phyloP scores from a whole-genome alignment of 1,140 invertebrate genomes.

The Pollicipes pollicipes region DNA sequence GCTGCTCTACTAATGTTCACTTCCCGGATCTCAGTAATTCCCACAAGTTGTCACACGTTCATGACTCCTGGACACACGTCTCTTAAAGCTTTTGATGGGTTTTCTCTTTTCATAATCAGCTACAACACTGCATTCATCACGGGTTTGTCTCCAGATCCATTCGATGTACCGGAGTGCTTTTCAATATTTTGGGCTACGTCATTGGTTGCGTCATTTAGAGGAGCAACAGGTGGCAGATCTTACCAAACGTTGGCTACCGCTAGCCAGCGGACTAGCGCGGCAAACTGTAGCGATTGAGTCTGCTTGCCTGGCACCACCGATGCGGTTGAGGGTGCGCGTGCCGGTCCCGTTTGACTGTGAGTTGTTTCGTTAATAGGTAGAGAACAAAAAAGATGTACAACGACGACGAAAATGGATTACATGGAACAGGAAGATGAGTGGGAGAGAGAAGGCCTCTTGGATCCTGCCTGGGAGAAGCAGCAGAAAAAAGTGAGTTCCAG shows the following conservation, averaged over 20 bases:
- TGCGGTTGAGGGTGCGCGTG: not conserved
- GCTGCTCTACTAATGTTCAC: no score
- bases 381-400: constrained; percentile 13
- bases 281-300: not conserved
- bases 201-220: not conserved
- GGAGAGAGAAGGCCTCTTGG: constrained; percentile 93
- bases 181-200: no score
- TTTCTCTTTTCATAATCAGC: no score
- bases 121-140: no score
- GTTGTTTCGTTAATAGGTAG: constrained; percentile 4
- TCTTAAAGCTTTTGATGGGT: no score
- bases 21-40: no score
- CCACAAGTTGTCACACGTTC: no score
- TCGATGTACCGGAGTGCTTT: no score
- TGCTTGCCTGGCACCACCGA: not conserved
- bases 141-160: no score
- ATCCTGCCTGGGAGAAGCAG: constrained; percentile 99
- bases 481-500: constrained; percentile 78
- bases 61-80: no score
- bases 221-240: not conserved
- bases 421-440: constrained; percentile 99
- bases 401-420: constrained; percentile 44
- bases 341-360: not conserved
- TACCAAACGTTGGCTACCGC: not conserved
- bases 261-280: not conserved